A percentile compares a stretch with the other conserved stretches of the same genome.
Evolutionary conservation across 2,888 invertebrate species (phyloP).

Genomic region (Hybos culiciformis): DNA sequence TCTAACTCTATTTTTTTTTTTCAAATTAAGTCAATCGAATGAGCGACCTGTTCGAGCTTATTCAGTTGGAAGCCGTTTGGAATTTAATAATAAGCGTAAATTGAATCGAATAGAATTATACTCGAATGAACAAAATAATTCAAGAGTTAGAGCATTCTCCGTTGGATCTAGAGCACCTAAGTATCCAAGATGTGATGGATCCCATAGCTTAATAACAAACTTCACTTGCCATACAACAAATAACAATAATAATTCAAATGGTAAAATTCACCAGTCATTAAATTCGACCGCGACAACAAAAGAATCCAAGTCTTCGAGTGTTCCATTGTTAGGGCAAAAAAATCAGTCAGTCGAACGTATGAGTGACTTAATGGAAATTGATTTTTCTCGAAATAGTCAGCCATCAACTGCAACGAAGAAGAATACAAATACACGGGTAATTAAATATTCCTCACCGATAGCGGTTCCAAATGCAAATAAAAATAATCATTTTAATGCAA

Average conservation of each 20-base stretch:
- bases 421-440: neutral
- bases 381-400: conserved; percentile 43
- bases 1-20: neutral
- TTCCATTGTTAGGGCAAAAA: conserved; percentile 45
- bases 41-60: conserved; percentile 61
- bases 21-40: conserved; percentile 22
- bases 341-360: conserved; percentile 44
- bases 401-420: conserved; percentile 9
- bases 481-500: conserved; percentile 13
- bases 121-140: conserved; percentile 34
- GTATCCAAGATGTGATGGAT: conserved; percentile 29
- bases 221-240: conserved; percentile 17
- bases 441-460: conserved; percentile 13
- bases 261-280: conserved; percentile 16
- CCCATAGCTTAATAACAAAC: conserved; percentile 22
- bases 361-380: conserved; percentile 75
- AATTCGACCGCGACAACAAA: conserved; percentile 13
- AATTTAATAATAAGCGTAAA: conserved; percentile 44
- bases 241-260: conserved; percentile 19
- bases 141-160: conserved; percentile 60
- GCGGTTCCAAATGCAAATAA: conserved; percentile 12
- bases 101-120: conserved; percentile 36
- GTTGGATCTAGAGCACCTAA: conserved; percentile 59
- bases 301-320: conserved; percentile 50
- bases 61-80: conserved; percentile 72